A percentile compares a stretch with the other conserved stretches of the same genome.
Evolutionary conservation across 1,140 invertebrate genomes (phyloP).

Genomic region (Wasmannia auropunctata): DNA sequence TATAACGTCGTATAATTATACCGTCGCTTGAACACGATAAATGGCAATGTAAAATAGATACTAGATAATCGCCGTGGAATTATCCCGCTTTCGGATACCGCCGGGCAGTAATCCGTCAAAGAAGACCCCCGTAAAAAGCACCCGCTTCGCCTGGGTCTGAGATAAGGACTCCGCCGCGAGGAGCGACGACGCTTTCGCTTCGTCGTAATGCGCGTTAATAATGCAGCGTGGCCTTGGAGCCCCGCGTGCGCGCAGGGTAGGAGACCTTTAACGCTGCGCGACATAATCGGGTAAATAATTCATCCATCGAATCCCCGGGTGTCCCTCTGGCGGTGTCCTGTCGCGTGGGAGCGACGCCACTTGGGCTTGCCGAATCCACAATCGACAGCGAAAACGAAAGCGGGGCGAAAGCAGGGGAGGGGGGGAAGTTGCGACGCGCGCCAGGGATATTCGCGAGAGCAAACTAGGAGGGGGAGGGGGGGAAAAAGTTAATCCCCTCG

Average conservation of each 20-base stretch:
- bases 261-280: conserved; percentile 64
- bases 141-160: not conserved
- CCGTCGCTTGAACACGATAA: not conserved
- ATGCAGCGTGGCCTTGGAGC: conserved; percentile 61
- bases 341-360: conserved; percentile 63
- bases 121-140: not conserved
- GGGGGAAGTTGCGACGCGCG: not conserved
- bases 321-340: conserved; percentile 36
- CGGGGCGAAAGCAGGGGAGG: conserved; percentile 21
- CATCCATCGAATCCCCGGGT: conserved; percentile 64
- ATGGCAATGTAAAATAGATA: conserved; percentile 1
- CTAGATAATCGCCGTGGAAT: not conserved
- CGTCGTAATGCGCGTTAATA: conserved; percentile 65
- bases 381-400: conserved; percentile 56
- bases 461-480: not conserved
- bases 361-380: conserved; percentile 65
- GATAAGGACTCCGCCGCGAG: conserved; percentile 21
- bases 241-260: conserved; percentile 1
- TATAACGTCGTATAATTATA: not conserved
- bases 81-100: conserved; percentile 7
- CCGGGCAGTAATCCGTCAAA: conserved; percentile 17
- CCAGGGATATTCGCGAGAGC: conserved; percentile 34
- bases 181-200: conserved; percentile 5
- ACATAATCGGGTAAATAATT: conserved; percentile 81
- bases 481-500: conserved; percentile 54